phyloP scores from a whole-genome alignment of 2,113 vertebrate species.

The Pelecanoides urinatrix region DNA sequence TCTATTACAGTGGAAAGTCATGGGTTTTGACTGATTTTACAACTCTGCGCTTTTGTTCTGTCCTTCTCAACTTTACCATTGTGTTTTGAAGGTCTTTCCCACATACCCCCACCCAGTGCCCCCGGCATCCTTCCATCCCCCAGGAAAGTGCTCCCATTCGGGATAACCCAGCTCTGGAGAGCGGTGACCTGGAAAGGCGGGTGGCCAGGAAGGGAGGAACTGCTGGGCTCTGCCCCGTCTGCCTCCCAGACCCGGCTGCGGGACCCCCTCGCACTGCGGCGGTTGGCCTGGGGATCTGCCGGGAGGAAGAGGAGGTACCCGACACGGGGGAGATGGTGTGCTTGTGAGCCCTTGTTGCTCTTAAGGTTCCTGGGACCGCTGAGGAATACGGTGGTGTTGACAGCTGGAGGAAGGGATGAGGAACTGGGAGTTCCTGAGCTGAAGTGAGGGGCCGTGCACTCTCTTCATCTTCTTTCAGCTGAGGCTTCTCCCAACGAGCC shows the following conservation, averaged over 20 bases:
- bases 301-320: too few species aligned
- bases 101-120: rapidly evolving
- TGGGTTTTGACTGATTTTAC: not conserved
- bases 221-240: not conserved
- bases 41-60: not conserved
- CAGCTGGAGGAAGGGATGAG: not conserved
- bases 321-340: rapidly evolving
- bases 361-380: rapidly evolving
- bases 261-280: too few species aligned
- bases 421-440: not conserved
- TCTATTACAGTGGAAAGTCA: rapidly evolving
- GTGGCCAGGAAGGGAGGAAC: not conserved
- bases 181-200: not conserved
- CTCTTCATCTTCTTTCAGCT: not conserved
- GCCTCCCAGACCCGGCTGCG: not conserved
- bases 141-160: rapidly evolving
- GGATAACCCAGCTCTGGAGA: rapidly evolving
- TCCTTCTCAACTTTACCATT: not conserved
- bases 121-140: not conserved
- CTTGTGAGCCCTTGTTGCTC: rapidly evolving
- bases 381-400: rapidly evolving
- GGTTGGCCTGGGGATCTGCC: too few species aligned
- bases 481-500: not conserved
- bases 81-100: not conserved
- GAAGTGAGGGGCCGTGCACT: rapidly evolving